Evolutionary conservation across 2,888 invertebrate species (phyloP), one percentile per base, ranked within the genome.

Genomic region (Callinectes sapidus): DNA sequence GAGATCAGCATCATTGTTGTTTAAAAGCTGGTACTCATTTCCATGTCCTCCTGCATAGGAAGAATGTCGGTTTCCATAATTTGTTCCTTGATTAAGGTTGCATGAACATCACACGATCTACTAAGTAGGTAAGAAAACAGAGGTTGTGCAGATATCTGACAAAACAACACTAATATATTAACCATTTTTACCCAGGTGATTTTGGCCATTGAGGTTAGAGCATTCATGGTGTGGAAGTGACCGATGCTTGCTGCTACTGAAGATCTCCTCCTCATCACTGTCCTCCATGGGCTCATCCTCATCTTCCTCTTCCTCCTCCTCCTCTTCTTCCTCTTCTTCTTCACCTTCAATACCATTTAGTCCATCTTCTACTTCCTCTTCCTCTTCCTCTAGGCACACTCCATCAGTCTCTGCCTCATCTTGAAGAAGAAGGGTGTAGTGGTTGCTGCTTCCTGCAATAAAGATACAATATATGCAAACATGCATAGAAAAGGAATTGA

Each of bases 251-350:
- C 89, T 94, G 39, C 92, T 94, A n/a, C 92, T 94, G 48, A 94
- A 94, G 39, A 94, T 94, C 42, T 94, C 93, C 85, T 93, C 93
- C 66, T 93, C 93, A 71, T 94, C 94, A 90, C 94, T 94, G 28
- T 92, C 91, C 81, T 93, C 93, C 86, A 92, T 85, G 23, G 91
- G 81, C 32, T 92, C 94, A 90, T 94, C 93, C 23, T 93, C 94
- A 35, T 93, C 93, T 54, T 94, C 94, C 10, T 93, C 93, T 10
- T 93, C 93, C 18, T 92, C 92, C n/a, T 93, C 94, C 10, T 93
- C 93, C 10, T 93, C 93, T 13, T 92, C 92, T 16, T 93, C 93
- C 42, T 93, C 93, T 48, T 93, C 93, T 18, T 92, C 93, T n/a
- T 93, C 93, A 81, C 91, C 93, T 39, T 92, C 92, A 77, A 93